Evolutionary conservation across 1,140 invertebrate genomes (phyloP).

Genomic region (Manduca sexta): DNA sequence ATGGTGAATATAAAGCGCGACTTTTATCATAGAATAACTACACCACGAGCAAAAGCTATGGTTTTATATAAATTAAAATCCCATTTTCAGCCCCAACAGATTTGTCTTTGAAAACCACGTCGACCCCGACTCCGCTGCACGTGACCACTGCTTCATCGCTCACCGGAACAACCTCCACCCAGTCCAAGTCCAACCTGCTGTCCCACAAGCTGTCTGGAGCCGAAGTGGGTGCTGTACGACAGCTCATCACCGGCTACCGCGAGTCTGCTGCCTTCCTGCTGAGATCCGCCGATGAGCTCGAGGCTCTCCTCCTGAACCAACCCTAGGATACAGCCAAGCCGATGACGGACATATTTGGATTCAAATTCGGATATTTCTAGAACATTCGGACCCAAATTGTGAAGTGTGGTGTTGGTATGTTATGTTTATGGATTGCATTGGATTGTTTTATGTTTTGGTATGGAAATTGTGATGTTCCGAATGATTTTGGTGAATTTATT

Average conservation of each 20-base stretch:
- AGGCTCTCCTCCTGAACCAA: slow-evolving; percentile 91
- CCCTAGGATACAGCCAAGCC: slow-evolving; percentile 64
- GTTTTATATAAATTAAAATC: not conserved
- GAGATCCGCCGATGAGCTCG: slow-evolving; percentile 95
- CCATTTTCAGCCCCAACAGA: slow-evolving; percentile 82
- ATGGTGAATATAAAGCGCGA: too few species aligned
- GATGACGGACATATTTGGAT: slow-evolving; percentile 43
- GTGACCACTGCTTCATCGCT: slow-evolving; percentile 33
- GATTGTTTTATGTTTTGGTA: too few species aligned
- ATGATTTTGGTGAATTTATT: too few species aligned
- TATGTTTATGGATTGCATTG: too few species aligned
- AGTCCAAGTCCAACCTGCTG: slow-evolving; percentile 78
- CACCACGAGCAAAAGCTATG: too few species aligned
- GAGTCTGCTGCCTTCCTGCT: slow-evolving; percentile 96
- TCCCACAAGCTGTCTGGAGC: slow-evolving; percentile 90
- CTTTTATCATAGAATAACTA: too few species aligned
- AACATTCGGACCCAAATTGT: not conserved
- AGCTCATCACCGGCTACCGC: slow-evolving; percentile 95
- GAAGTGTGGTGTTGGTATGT: too few species aligned
- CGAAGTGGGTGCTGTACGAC: slow-evolving; percentile 93
- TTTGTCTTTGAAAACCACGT: slow-evolving; percentile 71
- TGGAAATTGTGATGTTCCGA: too few species aligned
- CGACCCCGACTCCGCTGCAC: slow-evolving; percentile 42
- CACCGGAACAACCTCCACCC: slow-evolving; percentile 26
- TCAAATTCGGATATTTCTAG: slow-evolving; percentile 63